Conservation (phyloP, 2,888 invertebrate species). For the Apomyelois bistriatella region DNA sequence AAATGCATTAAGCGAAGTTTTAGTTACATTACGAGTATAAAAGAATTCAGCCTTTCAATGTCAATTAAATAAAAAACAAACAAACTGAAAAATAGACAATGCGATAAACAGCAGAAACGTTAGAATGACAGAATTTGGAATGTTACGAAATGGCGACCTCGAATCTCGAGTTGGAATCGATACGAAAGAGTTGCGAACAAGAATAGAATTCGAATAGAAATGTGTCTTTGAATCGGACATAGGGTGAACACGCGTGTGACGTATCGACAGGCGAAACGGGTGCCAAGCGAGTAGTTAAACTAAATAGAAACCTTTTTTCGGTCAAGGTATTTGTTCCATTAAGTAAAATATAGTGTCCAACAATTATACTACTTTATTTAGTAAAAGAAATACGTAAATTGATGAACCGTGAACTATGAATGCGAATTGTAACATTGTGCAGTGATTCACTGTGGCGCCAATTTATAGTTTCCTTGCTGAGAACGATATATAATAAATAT, state of each 20-base stretch:
- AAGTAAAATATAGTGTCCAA: not conserved
- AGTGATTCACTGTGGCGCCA: slow-evolving; percentile 11
- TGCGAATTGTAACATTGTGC: not conserved
- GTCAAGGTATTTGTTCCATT: not conserved
- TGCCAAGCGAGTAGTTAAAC: not conserved
- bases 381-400: not conserved
- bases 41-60: not conserved
- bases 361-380: not conserved
- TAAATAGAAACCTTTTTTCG: not conserved
- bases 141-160: slow-evolving; percentile 12
- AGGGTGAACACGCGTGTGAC: slow-evolving; percentile 2
- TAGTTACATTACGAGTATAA: not conserved
- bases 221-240: slow-evolving; percentile 13
- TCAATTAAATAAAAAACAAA: not conserved
- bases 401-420: slow-evolving; percentile 2
- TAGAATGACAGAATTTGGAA: slow-evolving; percentile 7
- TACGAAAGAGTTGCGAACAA: slow-evolving; percentile 11
- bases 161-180: slow-evolving; percentile 14
- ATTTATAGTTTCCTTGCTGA: not conserved
- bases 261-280: slow-evolving; percentile 7
- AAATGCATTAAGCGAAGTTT: not conserved
- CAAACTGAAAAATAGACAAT: not conserved
- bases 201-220: slow-evolving; percentile 15
- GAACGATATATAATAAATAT: not conserved
- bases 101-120: slow-evolving; percentile 5